Evolutionary conservation across 2,888 invertebrate species (phyloP).

Genomic region (Orthonevra nobilis): DNA sequence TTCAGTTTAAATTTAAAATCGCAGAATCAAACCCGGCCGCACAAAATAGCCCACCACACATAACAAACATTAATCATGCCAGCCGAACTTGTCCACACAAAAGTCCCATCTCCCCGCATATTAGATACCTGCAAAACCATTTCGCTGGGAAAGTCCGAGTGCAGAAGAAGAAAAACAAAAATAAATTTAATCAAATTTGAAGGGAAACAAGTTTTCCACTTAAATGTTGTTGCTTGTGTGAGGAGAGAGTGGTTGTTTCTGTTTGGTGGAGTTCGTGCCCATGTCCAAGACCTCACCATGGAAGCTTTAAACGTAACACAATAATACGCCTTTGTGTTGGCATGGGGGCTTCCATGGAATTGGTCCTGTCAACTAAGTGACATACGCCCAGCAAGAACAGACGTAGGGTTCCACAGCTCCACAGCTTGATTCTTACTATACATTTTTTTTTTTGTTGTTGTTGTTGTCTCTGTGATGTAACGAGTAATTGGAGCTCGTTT

Average conservation of each 20-base stretch:
- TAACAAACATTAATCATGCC: constrained; percentile 61
- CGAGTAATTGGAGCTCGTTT: constrained; percentile 69
- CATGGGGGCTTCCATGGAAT: not conserved
- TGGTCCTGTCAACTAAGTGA: constrained; percentile 47
- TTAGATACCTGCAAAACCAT: too few relatives aligned
- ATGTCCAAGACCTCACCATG: constrained; percentile 24
- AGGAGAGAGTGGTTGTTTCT: constrained; percentile 53
- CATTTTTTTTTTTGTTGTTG: not conserved
- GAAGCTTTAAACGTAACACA: too few relatives aligned
- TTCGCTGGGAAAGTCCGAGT: too few relatives aligned
- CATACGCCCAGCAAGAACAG: constrained; percentile 17
- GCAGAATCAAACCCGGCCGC: too few relatives aligned
- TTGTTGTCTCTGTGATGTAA: constrained; percentile 28
- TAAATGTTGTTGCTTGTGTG: too few relatives aligned
- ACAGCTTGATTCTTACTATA: too few relatives aligned
- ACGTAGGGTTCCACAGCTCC: not conserved
- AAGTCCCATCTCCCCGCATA: too few relatives aligned
- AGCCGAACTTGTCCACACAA: constrained; percentile 41
- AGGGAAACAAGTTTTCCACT: too few relatives aligned
- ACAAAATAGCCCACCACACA: constrained; percentile 12
- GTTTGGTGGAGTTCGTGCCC: constrained; percentile 1
- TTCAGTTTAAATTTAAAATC: too few relatives aligned
- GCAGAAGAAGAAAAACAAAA: constrained; percentile 7
- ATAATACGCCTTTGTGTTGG: not conserved
- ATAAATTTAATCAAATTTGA: constrained; percentile 67